Conservation (phyloP, 2,797 vertebrate species). For the Bryconaethiops microstoma region DNA sequence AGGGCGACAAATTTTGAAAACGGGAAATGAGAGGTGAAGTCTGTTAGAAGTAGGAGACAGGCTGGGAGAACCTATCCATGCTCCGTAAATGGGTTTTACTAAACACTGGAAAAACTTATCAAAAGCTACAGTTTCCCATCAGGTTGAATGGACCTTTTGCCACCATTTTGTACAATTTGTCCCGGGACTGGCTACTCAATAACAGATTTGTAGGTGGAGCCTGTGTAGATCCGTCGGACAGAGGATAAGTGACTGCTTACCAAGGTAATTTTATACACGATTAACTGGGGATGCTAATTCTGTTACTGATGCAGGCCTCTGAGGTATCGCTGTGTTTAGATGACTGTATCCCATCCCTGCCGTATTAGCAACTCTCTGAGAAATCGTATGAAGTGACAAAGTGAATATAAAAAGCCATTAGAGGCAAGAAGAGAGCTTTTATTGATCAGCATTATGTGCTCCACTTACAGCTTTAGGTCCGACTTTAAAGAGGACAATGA, state of each 20-base stretch:
- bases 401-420: constrained; percentile 1
- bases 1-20: too few species aligned
- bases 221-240: not conserved
- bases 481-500: constrained; percentile 29
- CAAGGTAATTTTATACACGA: not conserved
- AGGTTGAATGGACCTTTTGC: too few species aligned
- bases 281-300: not conserved
- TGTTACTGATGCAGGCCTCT: not conserved
- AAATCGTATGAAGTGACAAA: constrained; percentile 1
- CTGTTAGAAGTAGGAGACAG: too few species aligned
- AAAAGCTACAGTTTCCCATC: too few species aligned
- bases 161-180: too few species aligned
- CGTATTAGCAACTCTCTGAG: constrained; percentile 8
- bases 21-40: too few species aligned
- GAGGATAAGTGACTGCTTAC: not conserved
- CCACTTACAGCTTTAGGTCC: constrained; percentile 16
- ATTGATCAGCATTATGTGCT: constrained; percentile 39
- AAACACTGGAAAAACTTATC: too few species aligned
- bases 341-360: not conserved
- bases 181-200: too few species aligned
- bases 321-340: not conserved
- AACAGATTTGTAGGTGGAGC: too few species aligned
- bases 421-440: constrained; percentile 15
- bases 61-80: too few species aligned
- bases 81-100: too few species aligned